Base-by-base conservation (phyloP, 2,888 invertebrate species). In the Trachelus tabidus region DNA sequence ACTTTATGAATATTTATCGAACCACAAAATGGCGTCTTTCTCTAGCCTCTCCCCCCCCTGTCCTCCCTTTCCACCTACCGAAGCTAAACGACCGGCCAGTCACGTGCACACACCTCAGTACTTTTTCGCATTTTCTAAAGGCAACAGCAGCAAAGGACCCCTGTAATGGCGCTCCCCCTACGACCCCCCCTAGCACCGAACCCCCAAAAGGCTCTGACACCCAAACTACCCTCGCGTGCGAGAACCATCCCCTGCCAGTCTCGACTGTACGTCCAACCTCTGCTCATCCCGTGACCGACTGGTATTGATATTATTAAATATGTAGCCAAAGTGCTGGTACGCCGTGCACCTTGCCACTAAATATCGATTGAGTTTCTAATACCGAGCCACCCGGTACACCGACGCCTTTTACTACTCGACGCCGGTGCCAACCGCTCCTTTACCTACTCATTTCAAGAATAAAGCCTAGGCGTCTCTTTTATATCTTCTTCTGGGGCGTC, bases 301-400 rank as follows among this genome's bases (percentile, higher is more conserved):
- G 35, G 34, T 76, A 79, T 74, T 68, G 76, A 79, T 73, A 76
- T 79, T 79, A 79, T 79, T 76, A 79, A 79, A 79, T 79, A 76
- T 79, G 74, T 75, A 79, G 56, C 69, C 37, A 37, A 31, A 73
- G 68, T 34, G 69, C 34, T 37, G 76, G 76, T 73, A 75, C 68
- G 74, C 40, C 37, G 35, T 34, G 73, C 76, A 76, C 69, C 33
- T 35, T 69, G 37, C 56, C 12, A 68, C 68, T 69, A 73, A 74
- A 74, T 76, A 79, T 79, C 74, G 76, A 76, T 76, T 76, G 34
- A 23, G 37, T 37, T 71, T 77, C 68, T 73, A 31, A 35, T 73
- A 35, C 71, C 34, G 23, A 31, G 11, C 33, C 68, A n/a, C 69
- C 11, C 68, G 33, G 23, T 76, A 69, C 31, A 71, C 31, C 30